phyloP scores from a whole-genome alignment of 2,888 invertebrate genomes.

The Anticlea derivata region DNA sequence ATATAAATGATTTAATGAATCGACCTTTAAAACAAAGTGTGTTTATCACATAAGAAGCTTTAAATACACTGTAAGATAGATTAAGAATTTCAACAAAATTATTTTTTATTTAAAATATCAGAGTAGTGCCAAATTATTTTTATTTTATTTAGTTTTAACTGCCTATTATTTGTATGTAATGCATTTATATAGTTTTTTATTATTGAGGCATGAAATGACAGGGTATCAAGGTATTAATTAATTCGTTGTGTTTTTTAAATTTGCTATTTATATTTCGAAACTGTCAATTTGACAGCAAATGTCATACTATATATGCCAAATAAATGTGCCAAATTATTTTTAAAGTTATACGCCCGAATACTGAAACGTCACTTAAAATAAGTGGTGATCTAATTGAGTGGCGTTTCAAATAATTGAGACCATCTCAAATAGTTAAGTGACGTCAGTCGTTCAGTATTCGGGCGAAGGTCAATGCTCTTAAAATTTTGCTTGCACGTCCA shows the following conservation, averaged over 20 bases:
- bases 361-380: too few relatives aligned
- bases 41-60: constrained; percentile 73
- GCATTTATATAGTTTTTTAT: constrained; percentile 59
- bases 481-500: constrained; percentile 7
- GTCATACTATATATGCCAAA: constrained; percentile 7
- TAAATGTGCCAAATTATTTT: constrained; percentile 11
- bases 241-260: constrained; percentile 37
- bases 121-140: constrained; percentile 62
- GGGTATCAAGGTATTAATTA: constrained; percentile 70
- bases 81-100: constrained; percentile 39
- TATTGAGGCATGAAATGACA: constrained; percentile 75
- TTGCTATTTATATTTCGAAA: constrained; percentile 8
- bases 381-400: too few relatives aligned
- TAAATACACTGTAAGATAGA: constrained; percentile 76
- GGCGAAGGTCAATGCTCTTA: constrained; percentile 8
- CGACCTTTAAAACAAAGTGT: constrained; percentile 43
- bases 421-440: too few relatives aligned
- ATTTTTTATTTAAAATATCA: constrained; percentile 51
- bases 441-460: too few relatives aligned
- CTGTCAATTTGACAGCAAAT: constrained; percentile 22
- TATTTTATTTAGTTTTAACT: constrained; percentile 37
- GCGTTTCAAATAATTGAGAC: too few relatives aligned
- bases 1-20: constrained; percentile 33
- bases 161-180: constrained; percentile 43
- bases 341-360: too few relatives aligned